phyloP scores from a whole-genome alignment of 2,113 vertebrate species.

The Limanda limanda region DNA sequence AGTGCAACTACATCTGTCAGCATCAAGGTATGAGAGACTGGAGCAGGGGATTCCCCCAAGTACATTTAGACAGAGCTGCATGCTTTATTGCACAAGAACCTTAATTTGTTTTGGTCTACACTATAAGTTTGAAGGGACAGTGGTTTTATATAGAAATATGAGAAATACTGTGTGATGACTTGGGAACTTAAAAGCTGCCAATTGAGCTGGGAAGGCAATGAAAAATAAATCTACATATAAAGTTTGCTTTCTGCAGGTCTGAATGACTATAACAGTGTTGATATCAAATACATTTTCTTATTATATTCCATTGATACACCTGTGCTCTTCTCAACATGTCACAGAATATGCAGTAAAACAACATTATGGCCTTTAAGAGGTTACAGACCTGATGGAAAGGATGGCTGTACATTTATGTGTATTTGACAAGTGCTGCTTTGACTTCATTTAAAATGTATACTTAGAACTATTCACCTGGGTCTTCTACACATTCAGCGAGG shows the following conservation, averaged over 20 bases:
- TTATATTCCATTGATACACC: slow-evolving; percentile 19
- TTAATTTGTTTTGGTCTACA: background rate
- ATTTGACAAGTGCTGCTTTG: slow-evolving; percentile 32
- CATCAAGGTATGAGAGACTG: slow-evolving; percentile 43
- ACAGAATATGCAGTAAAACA: slow-evolving; percentile 29
- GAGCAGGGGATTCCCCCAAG: slow-evolving; percentile 32
- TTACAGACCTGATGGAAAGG: slow-evolving; percentile 2
- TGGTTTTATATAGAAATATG: background rate
- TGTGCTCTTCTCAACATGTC: slow-evolving; percentile 8
- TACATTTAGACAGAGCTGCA: background rate
- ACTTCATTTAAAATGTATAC: no score
- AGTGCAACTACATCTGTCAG: slow-evolving; percentile 60
- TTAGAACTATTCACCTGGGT: no score
- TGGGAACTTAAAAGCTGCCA: no score
- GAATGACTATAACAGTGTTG: background rate
- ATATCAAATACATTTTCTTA: background rate
- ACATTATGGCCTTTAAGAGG: slow-evolving; percentile 11
- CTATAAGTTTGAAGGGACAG: background rate
- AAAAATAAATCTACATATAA: no score
- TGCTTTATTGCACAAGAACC: slow-evolving; percentile 26
- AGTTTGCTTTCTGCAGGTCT: background rate
- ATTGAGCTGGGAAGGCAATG: no score
- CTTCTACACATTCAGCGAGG: no score
- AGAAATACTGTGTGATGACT: no score
- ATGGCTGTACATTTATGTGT: background rate